Base-by-base conservation (phyloP, 2,888 invertebrate genomes). In the Seira musarum region DNA sequence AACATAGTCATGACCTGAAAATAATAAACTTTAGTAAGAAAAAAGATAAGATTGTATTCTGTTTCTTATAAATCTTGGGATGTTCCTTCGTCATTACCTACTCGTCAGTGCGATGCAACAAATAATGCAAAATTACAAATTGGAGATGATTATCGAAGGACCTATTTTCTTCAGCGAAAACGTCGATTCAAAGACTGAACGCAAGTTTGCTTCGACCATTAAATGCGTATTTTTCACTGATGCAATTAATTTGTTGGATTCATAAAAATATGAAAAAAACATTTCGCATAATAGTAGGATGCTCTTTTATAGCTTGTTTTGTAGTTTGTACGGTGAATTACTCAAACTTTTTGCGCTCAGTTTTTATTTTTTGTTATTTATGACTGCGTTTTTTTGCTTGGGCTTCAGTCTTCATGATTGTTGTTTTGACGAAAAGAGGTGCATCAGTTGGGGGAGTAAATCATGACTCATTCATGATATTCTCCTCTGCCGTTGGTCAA, bases 1-100 rank as follows among this genome's bases (percentile, higher is more conserved):
- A 8, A 53, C 2, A 67, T 69, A 49, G 35, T 69, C 77, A 77
- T 77, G 77, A 77, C 77, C 77, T 64, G 70, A 77, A 70, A 77
- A 77, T 65, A 70, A 64, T 60, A 60, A 60, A 60, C 21, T 21
- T 60, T 60, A n/a, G 60, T n/a, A n/a, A 60, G 30, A 60, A 60
- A 15, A 60, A 21, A 66, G 66, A 74, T 66, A 74, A 74, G 63
- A 60, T 53, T n/a, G 53, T 53, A 60, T 22, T 49, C 15, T 53
- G 53, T 53, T n/a, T 60, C n/a, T 60, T 57, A 53, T 25, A 64
- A 61, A 63, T 25, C 46, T 30, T 46, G 22, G 5, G 24, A 19
- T 73, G 24, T 30, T 73, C 22, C 65, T 65, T 15, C 53, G 19
- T 65, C 24, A 49, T 49, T 19, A 72, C 15, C 3, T 13, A 49